Conservation (phyloP, 2,888 invertebrate genomes). For the Trimorus sp. region DNA sequence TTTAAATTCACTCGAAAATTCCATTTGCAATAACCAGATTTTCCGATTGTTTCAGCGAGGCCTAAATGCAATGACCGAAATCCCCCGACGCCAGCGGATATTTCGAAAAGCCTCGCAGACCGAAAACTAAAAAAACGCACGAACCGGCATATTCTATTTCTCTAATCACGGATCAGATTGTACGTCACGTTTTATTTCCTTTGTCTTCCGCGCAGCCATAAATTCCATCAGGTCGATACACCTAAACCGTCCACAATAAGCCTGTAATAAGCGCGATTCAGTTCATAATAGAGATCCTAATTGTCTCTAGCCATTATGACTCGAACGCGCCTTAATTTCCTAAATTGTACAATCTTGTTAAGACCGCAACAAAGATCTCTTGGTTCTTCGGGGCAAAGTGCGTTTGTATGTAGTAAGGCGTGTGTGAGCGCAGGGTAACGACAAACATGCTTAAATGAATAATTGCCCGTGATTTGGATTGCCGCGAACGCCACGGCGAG, state of each 20-base stretch:
- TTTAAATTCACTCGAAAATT: too few species aligned
- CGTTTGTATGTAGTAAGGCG: conserved; percentile 36
- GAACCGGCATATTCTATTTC: neutral
- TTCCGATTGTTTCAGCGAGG: too few species aligned
- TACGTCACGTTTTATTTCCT: too few species aligned
- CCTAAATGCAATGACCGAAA: too few species aligned
- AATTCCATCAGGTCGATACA: neutral
- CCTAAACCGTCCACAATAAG: neutral
- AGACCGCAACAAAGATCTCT: conserved; percentile 47
- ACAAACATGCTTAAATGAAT: conserved; percentile 54
- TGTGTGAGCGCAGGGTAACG: neutral
- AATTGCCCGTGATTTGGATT: conserved; percentile 37
- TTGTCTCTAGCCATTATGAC: conserved; percentile 28
- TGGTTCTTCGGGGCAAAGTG: conserved; percentile 42
- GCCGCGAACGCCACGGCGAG: conserved; percentile 29
- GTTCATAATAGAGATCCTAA: conserved; percentile 31
- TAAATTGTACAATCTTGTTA: conserved; percentile 45
- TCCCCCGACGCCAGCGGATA: too few species aligned
- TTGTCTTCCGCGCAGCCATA: neutral
- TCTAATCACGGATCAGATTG: neutral
- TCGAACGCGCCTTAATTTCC: conserved; percentile 41
- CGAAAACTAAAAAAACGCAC: too few species aligned
- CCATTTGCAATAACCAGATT: too few species aligned
- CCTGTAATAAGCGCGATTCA: conserved; percentile 10
- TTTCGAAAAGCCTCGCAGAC: too few species aligned